Conservation (phyloP, 2,888 invertebrate species). For the Acrobasis suavella region DNA sequence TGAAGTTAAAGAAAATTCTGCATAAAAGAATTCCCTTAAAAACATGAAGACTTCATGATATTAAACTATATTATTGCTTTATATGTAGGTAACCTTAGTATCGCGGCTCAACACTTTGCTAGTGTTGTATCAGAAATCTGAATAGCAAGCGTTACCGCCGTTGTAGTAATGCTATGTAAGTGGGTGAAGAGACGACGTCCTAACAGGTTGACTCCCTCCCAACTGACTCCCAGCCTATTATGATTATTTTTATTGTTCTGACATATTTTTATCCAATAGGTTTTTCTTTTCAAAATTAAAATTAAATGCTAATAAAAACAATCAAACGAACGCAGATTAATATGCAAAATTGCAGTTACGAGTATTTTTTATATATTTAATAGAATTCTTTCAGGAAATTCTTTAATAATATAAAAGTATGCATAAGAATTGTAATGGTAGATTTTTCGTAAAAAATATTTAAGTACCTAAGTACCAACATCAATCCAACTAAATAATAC, state of each 20-base stretch:
- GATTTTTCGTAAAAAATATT: neutral
- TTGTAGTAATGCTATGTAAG: slow-evolving; percentile 65
- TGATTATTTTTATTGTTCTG: neutral
- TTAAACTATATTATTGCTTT: neutral
- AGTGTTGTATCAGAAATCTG: slow-evolving; percentile 47
- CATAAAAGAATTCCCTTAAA: no score
- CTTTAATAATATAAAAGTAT: no score
- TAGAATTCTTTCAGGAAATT: no score
- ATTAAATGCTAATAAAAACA: no score
- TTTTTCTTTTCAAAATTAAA: no score
- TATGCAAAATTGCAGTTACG: no score
- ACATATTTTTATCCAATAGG: neutral
- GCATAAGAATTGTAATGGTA: no score
- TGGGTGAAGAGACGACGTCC: slow-evolving; percentile 57
- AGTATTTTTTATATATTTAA: no score
- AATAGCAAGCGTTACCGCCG: slow-evolving; percentile 44
- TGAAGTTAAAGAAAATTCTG: no score
- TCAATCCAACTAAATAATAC: neutral
- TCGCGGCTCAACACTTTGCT: slow-evolving; percentile 27
- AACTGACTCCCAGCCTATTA: slow-evolving; percentile 1
- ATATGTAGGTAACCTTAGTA: neutral
- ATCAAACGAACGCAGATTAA: no score
- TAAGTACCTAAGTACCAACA: neutral
- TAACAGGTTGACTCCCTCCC: slow-evolving; percentile 25
- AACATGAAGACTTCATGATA: no score